Evolutionary conservation across 2,888 invertebrate genomes (phyloP).

Genomic region (Diaprepes abbreviatus): DNA sequence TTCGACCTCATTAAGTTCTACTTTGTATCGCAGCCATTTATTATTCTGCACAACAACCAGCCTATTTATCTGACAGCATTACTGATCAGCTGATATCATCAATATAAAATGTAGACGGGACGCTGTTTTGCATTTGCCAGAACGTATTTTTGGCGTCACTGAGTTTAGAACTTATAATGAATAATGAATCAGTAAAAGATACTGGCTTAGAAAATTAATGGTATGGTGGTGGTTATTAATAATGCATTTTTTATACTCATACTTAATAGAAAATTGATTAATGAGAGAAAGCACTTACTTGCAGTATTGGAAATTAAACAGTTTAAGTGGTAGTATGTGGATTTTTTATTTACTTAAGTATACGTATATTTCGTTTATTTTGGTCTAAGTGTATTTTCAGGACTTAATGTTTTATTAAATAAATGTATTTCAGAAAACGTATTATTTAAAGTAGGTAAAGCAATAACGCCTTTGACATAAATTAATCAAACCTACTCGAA

Average conservation of each 20-base stretch:
- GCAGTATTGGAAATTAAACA: neutral
- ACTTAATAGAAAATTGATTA: neutral
- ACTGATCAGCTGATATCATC: conserved; percentile 41
- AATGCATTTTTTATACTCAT: conserved; percentile 2
- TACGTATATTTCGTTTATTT: no score
- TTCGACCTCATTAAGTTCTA: conserved; percentile 37
- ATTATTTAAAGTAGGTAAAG: no score
- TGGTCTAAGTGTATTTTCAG: no score
- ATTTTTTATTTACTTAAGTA: no score
- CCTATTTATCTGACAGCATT: conserved; percentile 41
- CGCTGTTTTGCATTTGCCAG: conserved; percentile 17
- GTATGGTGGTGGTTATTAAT: conserved; percentile 6
- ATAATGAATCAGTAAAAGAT: conserved; percentile 14
- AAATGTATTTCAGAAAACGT: no score
- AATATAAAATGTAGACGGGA: conserved; percentile 39
- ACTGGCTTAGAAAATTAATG: conserved; percentile 19
- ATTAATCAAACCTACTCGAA: no score
- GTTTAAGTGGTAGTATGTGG: neutral
- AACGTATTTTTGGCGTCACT: conserved; percentile 22
- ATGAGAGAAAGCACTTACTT: conserved; percentile 12
- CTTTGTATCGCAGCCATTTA: conserved; percentile 39
- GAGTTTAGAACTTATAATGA: conserved; percentile 16
- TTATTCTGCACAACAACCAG: conserved; percentile 34
- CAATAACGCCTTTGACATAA: no score
- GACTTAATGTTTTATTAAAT: no score